phyloP scores from a whole-genome alignment of 2,797 vertebrate genomes.

The Glossophaga mutica region DNA sequence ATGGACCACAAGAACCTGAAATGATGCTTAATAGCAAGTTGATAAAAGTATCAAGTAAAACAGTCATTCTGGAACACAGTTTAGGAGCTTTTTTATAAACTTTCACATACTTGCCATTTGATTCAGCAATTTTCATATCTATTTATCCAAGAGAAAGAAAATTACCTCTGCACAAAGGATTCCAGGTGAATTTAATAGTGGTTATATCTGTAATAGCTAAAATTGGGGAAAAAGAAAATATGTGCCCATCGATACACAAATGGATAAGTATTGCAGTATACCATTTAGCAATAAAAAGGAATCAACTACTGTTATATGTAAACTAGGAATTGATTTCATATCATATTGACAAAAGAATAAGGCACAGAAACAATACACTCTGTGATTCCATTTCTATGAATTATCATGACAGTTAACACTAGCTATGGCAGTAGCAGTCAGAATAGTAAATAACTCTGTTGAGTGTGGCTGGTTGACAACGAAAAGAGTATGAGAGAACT shows the following conservation, averaged over 20 bases:
- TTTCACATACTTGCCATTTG: neutral
- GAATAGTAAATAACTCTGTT: neutral
- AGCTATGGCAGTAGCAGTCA: neutral
- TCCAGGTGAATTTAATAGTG: neutral
- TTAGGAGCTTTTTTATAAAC: neutral
- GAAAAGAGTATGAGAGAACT: neutral
- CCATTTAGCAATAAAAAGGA: neutral
- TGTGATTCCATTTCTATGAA: neutral
- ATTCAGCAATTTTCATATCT: neutral
- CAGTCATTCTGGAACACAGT: neutral
- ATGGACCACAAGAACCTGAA: neutral
- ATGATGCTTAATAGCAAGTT: neutral
- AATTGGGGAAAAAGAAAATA: neutral
- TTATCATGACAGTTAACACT: neutral
- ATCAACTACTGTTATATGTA: neutral
- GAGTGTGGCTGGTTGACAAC: neutral
- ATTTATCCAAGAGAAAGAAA: neutral
- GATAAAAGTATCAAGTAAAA: neutral
- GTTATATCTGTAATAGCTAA: neutral
- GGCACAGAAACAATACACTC: too few relatives aligned
- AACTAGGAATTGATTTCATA: neutral
- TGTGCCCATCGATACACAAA: neutral
- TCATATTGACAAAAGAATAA: neutral
- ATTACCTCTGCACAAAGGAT: neutral
- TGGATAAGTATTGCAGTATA: neutral